Conservation (phyloP, 2,888 invertebrate species). For the Pristionchus maxplancki region DNA sequence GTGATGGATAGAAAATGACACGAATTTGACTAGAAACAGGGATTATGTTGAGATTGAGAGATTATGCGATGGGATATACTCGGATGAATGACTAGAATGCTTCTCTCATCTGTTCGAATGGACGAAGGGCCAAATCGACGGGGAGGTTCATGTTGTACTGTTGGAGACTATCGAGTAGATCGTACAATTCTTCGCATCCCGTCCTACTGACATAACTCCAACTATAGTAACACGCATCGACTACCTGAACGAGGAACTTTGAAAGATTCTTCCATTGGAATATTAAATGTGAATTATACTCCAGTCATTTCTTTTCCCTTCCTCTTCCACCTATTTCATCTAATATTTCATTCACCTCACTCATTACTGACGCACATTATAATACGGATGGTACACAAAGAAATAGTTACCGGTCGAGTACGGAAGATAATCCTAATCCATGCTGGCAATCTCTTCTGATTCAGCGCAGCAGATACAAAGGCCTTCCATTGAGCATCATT, state of each 20-base stretch:
- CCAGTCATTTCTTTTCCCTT: too few species aligned
- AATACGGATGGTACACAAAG: too few species aligned
- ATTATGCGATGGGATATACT: background rate
- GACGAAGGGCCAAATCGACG: slow-evolving; percentile 94
- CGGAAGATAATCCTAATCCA: slow-evolving; percentile 93
- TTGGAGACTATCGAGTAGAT: slow-evolving; percentile 90
- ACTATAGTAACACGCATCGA: slow-evolving; percentile 80
- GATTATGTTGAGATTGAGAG: slow-evolving; percentile 3
- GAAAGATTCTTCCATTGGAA: too few species aligned
- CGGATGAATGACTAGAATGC: slow-evolving; percentile 84
- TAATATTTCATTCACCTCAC: background rate
- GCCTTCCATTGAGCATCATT: slow-evolving; percentile 98
- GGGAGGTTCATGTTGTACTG: slow-evolving; percentile 92
- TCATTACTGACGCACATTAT: background rate
- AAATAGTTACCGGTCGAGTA: slow-evolving; percentile 81
- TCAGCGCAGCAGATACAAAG: slow-evolving; percentile 94
- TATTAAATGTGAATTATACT: too few species aligned
- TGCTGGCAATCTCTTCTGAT: slow-evolving; percentile 91
- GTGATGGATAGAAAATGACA: background rate
- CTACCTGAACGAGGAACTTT: slow-evolving; percentile 52
- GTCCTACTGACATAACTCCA: slow-evolving; percentile 97
- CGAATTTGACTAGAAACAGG: background rate
- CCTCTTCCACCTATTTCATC: background rate
- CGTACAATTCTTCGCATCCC: slow-evolving; percentile 94
- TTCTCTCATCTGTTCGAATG: slow-evolving; percentile 97